Percentiles rank a stretch among this genome's conserved stretches.
These are phyloP conservation scores for Ernsta delagoae DNA, from an alignment of 2,888 invertebrate species.

Conservation along the genomic window DNA sequence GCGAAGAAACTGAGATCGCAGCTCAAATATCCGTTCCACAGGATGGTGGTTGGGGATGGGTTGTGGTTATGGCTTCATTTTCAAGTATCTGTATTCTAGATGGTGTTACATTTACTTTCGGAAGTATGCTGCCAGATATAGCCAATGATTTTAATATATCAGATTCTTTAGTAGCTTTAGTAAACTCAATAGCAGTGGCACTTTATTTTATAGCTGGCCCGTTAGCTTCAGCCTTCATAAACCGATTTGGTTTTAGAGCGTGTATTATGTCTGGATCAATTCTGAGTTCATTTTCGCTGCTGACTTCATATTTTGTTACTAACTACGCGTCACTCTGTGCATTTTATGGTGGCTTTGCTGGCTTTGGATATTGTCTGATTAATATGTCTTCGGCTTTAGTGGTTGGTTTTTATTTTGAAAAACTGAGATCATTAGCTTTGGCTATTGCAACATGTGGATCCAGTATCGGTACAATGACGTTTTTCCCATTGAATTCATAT, in stretches of 20 bases:
- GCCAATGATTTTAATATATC: constrained; percentile 56
- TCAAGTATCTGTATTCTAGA: constrained; percentile 62
- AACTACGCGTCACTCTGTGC: constrained; percentile 56
- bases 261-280: constrained; percentile 70
- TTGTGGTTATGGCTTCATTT: constrained; percentile 67
- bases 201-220: constrained; percentile 69
- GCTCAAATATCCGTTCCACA: constrained; percentile 72
- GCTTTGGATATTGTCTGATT: constrained; percentile 68
- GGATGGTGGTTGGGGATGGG: constrained; percentile 78
- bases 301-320: constrained; percentile 63
- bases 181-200: constrained; percentile 70
- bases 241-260: constrained; percentile 74
- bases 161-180: constrained; percentile 60
- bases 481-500: constrained; percentile 65
- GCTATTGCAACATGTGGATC: constrained; percentile 67
- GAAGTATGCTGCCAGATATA: constrained; percentile 65
- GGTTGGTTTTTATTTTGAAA: constrained; percentile 79
- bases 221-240: constrained; percentile 71
- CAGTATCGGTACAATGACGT: constrained; percentile 67
- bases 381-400: constrained; percentile 66
- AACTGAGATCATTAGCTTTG: constrained; percentile 65
- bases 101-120: constrained; percentile 70
- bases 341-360: constrained; percentile 66
- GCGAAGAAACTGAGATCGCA: constrained; percentile 74
- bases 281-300: constrained; percentile 58